A percentile compares a stretch with the other conserved stretches of the same genome.
Conservation (phyloP, 2,113 vertebrate genomes). For the Oncorhynchus tshawytscha region DNA sequence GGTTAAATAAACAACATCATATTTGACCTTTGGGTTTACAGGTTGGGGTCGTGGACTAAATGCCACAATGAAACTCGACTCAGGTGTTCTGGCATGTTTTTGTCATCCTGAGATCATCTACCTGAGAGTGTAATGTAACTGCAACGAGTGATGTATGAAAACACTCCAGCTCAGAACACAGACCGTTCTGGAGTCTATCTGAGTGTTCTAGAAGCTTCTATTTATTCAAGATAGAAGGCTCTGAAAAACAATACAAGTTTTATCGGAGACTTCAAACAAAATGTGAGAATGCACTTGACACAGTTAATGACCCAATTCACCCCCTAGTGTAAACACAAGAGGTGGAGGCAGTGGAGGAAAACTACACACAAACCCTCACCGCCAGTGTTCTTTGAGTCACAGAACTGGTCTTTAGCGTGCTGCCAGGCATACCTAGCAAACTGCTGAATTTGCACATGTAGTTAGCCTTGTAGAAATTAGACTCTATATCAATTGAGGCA, state of each 20-base stretch:
- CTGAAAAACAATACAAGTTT: not conserved
- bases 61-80: conserved; percentile 10
- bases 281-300: conserved; percentile 25
- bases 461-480: conserved; percentile 6
- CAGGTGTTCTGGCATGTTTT: not conserved
- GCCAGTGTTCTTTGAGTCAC: not conserved
- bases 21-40: conserved; percentile 39
- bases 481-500: not conserved
- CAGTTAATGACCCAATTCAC: not conserved
- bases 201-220: not conserved
- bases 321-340: not conserved
- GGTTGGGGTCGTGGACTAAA: conserved; percentile 27
- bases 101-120: too few relatives aligned
- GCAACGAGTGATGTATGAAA: too few relatives aligned
- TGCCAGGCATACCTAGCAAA: not conserved
- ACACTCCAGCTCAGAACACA: not conserved
- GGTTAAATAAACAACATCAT: conserved; percentile 18
- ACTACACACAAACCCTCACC: not conserved
- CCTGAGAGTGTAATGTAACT: too few relatives aligned
- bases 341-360: not conserved
- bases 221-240: not conserved
- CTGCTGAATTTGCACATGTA: conserved; percentile 29
- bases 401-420: not conserved
- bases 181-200: conserved; percentile 4
- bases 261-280: conserved; percentile 28